These are phyloP conservation scores for Pyralis farinalis DNA, from an alignment of 2,888 invertebrate genomes.

Conservation along the genomic window DNA sequence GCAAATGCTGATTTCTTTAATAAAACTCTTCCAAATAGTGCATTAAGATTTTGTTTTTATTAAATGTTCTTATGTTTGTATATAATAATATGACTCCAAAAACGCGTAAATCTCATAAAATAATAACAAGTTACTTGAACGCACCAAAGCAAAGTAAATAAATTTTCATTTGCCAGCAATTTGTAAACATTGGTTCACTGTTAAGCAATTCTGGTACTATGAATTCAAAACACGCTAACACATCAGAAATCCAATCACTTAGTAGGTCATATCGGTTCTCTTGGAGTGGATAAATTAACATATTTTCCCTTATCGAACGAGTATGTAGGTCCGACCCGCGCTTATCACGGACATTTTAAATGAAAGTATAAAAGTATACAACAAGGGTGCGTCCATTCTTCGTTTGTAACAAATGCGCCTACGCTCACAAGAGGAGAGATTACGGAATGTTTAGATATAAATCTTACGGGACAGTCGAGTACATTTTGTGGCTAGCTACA, in stretches of 20 bases:
- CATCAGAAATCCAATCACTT: slow-evolving; percentile 76
- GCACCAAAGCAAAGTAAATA: background rate
- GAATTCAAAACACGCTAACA: slow-evolving; percentile 69
- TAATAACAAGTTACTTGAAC: no score
- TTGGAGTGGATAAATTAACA: slow-evolving; percentile 69
- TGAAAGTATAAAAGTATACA: slow-evolving; percentile 69
- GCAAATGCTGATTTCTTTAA: background rate
- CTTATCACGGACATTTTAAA: slow-evolving; percentile 70
- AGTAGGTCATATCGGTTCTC: slow-evolving; percentile 73
- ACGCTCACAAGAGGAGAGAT: slow-evolving; percentile 72
- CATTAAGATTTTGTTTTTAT: background rate
- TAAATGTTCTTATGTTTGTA: no score
- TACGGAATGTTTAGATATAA: slow-evolving; percentile 70
- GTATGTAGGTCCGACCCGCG: slow-evolving; percentile 61
- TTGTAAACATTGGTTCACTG: slow-evolving; percentile 71
- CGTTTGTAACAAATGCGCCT: slow-evolving; percentile 65
- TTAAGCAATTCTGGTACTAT: slow-evolving; percentile 44
- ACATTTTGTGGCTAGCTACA: slow-evolving; percentile 64
- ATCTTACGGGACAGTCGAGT: slow-evolving; percentile 69
- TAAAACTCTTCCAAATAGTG: background rate
- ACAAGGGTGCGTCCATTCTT: slow-evolving; percentile 48
- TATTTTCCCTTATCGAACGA: slow-evolving; percentile 76
- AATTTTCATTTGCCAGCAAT: slow-evolving; percentile 35
- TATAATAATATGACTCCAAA: no score
- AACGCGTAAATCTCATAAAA: no score